These are phyloP conservation scores for Tenthredo notha DNA, from an alignment of 2,888 invertebrate genomes.

Conservation along the genomic window DNA sequence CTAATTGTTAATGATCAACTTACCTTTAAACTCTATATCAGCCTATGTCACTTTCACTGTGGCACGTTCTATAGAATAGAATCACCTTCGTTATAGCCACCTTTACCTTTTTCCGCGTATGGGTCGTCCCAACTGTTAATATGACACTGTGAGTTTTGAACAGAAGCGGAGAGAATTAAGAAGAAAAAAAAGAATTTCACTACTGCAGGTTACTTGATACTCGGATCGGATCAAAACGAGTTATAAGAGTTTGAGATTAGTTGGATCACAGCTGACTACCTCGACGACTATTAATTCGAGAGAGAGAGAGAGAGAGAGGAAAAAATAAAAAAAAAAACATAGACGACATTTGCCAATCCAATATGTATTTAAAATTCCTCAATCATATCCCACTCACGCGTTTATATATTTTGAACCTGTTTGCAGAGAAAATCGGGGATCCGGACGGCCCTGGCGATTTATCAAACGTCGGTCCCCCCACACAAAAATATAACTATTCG, in stretches of 20 bases:
- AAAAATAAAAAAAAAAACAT: too few species aligned
- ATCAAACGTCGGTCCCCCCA: background rate
- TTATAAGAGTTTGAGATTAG: background rate
- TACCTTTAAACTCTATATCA: background rate
- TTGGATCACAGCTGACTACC: background rate
- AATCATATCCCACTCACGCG: background rate
- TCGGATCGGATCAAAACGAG: background rate
- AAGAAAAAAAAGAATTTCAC: too few species aligned
- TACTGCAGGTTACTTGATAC: background rate
- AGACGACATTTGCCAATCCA: background rate
- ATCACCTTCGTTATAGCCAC: background rate
- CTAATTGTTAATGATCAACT: background rate
- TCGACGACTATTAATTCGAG: background rate
- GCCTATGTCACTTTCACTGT: conserved; percentile 22
- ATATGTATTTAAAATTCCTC: background rate
- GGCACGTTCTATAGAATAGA: background rate
- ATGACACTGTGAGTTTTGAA: background rate
- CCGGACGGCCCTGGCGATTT: background rate
- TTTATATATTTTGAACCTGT: background rate
- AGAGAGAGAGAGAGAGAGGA: too few species aligned
- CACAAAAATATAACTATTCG: background rate
- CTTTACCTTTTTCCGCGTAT: background rate
- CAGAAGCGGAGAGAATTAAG: too few species aligned
- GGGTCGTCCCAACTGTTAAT: conserved; percentile 1
- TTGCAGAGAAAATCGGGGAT: background rate